A percentile compares a stretch with the other conserved stretches of the same genome.
phyloP scores from a whole-genome alignment of 2,113 vertebrate species.

The Shinisaurus crocodilurus region DNA sequence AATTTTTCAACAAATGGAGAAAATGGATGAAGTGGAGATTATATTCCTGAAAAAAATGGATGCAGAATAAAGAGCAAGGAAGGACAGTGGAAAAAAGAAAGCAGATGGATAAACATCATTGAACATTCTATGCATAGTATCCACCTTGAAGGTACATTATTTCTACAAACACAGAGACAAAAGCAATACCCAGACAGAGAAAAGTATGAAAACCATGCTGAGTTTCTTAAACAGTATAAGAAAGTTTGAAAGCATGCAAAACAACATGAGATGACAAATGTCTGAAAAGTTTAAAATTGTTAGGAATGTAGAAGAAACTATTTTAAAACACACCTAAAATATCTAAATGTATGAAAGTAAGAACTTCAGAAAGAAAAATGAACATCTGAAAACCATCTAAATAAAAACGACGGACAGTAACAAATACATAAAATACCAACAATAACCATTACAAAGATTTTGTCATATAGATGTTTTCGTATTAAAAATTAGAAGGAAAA shows the following conservation, averaged over 20 bases:
- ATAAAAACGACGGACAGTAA: neutral
- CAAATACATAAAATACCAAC: neutral
- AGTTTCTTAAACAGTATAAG: neutral
- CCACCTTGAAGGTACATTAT: neutral
- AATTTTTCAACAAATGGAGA: neutral
- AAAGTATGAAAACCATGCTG: neutral
- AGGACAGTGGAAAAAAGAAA: neutral
- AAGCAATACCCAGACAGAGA: neutral
- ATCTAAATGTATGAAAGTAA: neutral
- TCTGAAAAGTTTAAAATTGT: neutral
- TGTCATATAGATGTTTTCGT: neutral
- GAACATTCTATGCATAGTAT: neutral
- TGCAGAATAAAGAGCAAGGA: neutral
- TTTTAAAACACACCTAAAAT: neutral
- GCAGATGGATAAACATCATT: neutral
- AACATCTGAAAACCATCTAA: neutral
- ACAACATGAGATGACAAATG: neutral
- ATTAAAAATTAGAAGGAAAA: neutral
- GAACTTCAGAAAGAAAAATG: neutral
- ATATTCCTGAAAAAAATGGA: neutral
- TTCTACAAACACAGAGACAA: neutral
- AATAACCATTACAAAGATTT: neutral
- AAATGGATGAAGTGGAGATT: neutral
- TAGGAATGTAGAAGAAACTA: neutral
- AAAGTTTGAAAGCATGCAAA: neutral